Percentiles rank a stretch among this genome's conserved stretches.
phyloP scores from a whole-genome alignment of 1,140 invertebrate genomes.

The Monochamus saltuarius region DNA sequence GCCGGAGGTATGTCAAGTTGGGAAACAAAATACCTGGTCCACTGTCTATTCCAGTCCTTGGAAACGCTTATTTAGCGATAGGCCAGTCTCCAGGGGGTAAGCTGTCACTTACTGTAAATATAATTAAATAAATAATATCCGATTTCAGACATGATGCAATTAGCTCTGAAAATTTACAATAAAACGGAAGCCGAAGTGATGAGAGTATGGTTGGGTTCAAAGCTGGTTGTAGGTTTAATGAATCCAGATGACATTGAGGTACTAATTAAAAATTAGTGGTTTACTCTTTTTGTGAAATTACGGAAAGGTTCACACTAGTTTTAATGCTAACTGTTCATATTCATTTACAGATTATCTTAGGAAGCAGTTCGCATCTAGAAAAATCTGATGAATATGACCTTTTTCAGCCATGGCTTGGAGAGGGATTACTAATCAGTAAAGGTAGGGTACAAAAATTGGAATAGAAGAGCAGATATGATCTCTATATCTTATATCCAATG shows the following conservation, averaged over 20 bases:
- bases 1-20: slow-evolving; percentile 26
- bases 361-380: slow-evolving; percentile 51
- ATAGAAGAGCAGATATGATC: no score
- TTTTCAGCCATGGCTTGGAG: slow-evolving; percentile 86
- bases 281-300: not conserved
- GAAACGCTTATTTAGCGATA: slow-evolving; percentile 23
- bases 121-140: not conserved
- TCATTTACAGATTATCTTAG: slow-evolving; percentile 34
- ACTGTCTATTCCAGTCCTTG: slow-evolving; percentile 19
- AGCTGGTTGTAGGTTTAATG: slow-evolving; percentile 63
- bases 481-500: not conserved
- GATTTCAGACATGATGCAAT: slow-evolving; percentile 23
- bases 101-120: not conserved
- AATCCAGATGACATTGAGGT: slow-evolving; percentile 71
- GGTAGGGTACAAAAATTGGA: no score
- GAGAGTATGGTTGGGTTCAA: slow-evolving; percentile 61
- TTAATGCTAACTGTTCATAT: not conserved
- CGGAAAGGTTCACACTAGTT: not conserved
- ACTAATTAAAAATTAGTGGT: slow-evolving; percentile 35
- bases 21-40: slow-evolving; percentile 29
- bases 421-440: slow-evolving; percentile 79
- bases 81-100: slow-evolving; percentile 23
- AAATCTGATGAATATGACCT: slow-evolving; percentile 78
- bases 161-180: not conserved
- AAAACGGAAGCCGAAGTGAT: slow-evolving; percentile 16